These are phyloP conservation scores for Apotomis betuletana DNA, from an alignment of 2,888 invertebrate genomes.

Conservation along the genomic window DNA sequence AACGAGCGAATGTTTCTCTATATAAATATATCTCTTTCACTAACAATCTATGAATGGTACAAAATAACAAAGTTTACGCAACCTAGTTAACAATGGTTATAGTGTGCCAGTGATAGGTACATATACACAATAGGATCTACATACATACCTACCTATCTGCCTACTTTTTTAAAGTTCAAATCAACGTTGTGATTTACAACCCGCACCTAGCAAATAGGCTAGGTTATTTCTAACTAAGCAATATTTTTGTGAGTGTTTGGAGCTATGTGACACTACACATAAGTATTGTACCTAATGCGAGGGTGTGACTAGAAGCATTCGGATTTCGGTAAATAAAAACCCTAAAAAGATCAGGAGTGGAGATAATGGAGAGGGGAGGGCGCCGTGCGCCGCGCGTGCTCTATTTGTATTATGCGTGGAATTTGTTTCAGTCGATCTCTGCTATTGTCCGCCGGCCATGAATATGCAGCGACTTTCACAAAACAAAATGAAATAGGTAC, in stretches of 20 bases:
- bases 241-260: no score
- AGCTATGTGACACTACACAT: not conserved
- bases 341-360: constrained; percentile 14
- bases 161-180: constrained; percentile 16
- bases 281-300: not conserved
- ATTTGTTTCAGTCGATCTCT: constrained; percentile 61
- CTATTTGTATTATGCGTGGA: constrained; percentile 56
- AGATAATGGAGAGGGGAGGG: constrained; percentile 19
- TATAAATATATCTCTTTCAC: not conserved
- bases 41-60: constrained; percentile 4
- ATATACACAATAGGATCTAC: constrained; percentile 2
- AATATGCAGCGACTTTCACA: constrained; percentile 72
- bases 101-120: constrained; percentile 10
- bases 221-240: not conserved
- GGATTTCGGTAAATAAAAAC: constrained; percentile 13
- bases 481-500: constrained; percentile 52
- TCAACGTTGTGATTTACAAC: not conserved
- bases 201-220: no score
- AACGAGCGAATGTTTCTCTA: not conserved
- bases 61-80: constrained; percentile 19
- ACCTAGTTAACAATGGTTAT: constrained; percentile 20
- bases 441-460: constrained; percentile 53
- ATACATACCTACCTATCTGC: not conserved
- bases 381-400: constrained; percentile 32
- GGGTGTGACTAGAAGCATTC: not conserved